Evolutionary conservation across 2,888 invertebrate genomes (phyloP), one percentile per base, ranked within the genome.

Genomic region (Seladonia tumulorum): DNA sequence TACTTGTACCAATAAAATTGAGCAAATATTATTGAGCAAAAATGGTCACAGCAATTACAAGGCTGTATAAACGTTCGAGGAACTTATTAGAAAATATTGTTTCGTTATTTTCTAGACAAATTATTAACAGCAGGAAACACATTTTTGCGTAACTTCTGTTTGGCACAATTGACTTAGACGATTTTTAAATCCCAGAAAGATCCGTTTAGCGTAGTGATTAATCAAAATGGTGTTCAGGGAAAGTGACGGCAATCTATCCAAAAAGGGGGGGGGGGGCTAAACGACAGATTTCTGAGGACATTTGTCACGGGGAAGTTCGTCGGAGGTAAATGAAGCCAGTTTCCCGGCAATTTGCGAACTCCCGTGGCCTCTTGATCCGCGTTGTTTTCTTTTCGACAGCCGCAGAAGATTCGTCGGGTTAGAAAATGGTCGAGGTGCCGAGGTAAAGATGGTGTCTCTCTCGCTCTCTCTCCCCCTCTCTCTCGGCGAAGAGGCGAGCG

Each of bases 381-480:
- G 16, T 60, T n/a, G 29, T 18, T 71, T 71, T 18, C 29, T 75
- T 25, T 29, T 29, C 57, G 70, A 42, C 68, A 39, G 10, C 42
- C n/a, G 42, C 42, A 39, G 66, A 83, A 85, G 79, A 80, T 81
- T 73, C 74, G 81, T 80, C 47, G 72, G 22, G 76, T 42, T 47
- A 63, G 71, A 76, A 71, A 70, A 83, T 49, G 68, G 29, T 29
- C 35, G 42, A 22, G 45, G 5, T 57, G 5, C 39, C 45, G 74
- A 73, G 63, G 42, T 42, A 70, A 22, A 68, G 39, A 39, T 42
- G 70, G 8, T 68, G 22, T 35, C 68, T 35, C 35, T 68, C 60
- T 25, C 57, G 25, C 57, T 57, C 10, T 18, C 57, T 25, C 60
- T 60, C 63, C 29, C 63, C 29, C 63, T 63, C 7, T 63, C 29